A percentile compares a stretch with the other conserved stretches of the same genome.
These are phyloP conservation scores for Crocallis elinguaria DNA, from an alignment of 2,888 invertebrate genomes.

Conservation along the genomic window DNA sequence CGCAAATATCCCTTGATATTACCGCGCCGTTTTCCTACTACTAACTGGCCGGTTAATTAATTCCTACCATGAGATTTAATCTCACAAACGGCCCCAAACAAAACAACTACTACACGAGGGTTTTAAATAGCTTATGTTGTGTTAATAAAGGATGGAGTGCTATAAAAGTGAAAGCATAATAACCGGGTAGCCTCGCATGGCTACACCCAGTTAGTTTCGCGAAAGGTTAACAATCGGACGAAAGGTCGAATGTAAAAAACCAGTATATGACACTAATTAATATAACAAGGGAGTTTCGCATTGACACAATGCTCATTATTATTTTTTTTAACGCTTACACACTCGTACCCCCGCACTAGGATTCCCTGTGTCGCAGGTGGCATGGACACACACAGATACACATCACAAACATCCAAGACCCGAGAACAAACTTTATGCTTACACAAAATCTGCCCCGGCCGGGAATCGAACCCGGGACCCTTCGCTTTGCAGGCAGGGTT, in stretches of 20 bases:
- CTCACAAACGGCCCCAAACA: conserved; percentile 40
- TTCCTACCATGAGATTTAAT: conserved; percentile 43
- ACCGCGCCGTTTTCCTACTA: conserved; percentile 29
- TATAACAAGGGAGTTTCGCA: conserved; percentile 22
- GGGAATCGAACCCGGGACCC: too few relatives aligned
- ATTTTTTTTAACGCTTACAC: too few relatives aligned
- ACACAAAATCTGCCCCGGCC: too few relatives aligned
- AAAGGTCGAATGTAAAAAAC: conserved; percentile 61
- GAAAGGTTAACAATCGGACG: conserved; percentile 57
- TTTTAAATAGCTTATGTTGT: conserved; percentile 32
- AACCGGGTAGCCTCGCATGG: conserved; percentile 41
- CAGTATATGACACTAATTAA: conserved; percentile 51
- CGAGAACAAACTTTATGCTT: too few relatives aligned
- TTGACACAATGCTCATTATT: conserved; percentile 10
- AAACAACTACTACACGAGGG: conserved; percentile 35
- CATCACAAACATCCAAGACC: too few relatives aligned
- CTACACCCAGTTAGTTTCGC: conserved; percentile 49
- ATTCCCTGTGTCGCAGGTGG: too few relatives aligned
- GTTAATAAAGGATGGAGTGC: conserved; percentile 39
- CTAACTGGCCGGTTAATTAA: conserved; percentile 26
- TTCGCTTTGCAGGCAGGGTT: too few relatives aligned
- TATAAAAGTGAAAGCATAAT: conserved; percentile 41
- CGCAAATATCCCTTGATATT: conserved; percentile 28
- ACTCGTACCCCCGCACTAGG: too few relatives aligned
- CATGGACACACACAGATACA: too few relatives aligned